phyloP scores from a whole-genome alignment of 64 coral and sea anemone species.

The Dendrophyllia cribrosa region DNA sequence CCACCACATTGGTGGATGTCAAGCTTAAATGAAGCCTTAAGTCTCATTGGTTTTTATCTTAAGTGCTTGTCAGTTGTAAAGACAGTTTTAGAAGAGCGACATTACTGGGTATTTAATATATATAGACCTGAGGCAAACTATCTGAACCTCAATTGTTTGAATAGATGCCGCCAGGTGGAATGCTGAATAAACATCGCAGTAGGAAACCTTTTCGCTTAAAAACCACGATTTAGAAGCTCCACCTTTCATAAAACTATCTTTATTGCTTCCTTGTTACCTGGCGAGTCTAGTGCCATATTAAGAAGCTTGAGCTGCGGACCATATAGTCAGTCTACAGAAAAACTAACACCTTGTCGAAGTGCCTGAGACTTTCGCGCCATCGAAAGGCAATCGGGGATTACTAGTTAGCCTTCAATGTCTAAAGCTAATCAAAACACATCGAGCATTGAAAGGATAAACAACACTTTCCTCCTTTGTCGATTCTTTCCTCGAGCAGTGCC shows the following conservation, averaged over 20 bases:
- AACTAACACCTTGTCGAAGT: not conserved
- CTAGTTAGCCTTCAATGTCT: not conserved
- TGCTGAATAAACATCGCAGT: slow-evolving; percentile 32
- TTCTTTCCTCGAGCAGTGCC: not conserved
- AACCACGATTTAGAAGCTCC: slow-evolving; percentile 12
- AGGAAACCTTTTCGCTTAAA: slow-evolving; percentile 8
- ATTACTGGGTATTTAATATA: not conserved
- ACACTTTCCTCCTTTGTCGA: not conserved
- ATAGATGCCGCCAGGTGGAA: slow-evolving; percentile 15
- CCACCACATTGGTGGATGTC: not conserved
- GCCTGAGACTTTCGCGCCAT: not conserved
- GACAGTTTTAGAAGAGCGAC: slow-evolving; percentile 22
- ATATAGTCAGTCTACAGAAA: not conserved
- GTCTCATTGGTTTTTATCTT: slow-evolving; percentile 37
- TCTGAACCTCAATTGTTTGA: slow-evolving; percentile 15
- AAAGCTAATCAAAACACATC: slow-evolving; percentile 12
- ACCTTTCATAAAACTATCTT: not conserved
- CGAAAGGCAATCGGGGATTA: not conserved
- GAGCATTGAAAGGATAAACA: not conserved
- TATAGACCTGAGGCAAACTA: slow-evolving; percentile 8
- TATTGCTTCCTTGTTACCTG: not conserved
- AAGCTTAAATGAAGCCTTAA: not conserved
- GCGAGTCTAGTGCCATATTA: slow-evolving; percentile 2
- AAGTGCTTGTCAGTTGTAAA: slow-evolving; percentile 37
- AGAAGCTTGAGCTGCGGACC: not conserved